Conservation (phyloP, 1,140 invertebrate species). For the Drosophila seguyi region DNA sequence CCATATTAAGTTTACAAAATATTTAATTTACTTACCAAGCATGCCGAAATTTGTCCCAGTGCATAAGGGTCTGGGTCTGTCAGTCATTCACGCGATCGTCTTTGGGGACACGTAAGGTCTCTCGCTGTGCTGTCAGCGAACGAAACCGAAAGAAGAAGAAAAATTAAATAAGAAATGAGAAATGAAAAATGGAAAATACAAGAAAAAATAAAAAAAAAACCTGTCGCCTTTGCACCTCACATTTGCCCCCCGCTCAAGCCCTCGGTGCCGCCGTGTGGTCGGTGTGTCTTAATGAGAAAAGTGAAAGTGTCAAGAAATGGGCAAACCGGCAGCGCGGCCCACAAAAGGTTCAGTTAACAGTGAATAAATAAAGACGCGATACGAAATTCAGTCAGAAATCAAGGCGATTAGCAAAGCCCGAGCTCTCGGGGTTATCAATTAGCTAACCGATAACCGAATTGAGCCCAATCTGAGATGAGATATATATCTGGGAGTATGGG, state of each 20-base stretch:
- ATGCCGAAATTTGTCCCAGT: not conserved
- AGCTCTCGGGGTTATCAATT: slow-evolving; percentile 33
- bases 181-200: slow-evolving; percentile 8
- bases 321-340: slow-evolving; percentile 34
- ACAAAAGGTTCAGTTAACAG: slow-evolving; percentile 54
- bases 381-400: slow-evolving; percentile 43
- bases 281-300: slow-evolving; percentile 77
- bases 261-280: slow-evolving; percentile 47
- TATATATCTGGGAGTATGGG: slow-evolving; percentile 2
- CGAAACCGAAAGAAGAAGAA: slow-evolving; percentile 17
- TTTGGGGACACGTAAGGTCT: slow-evolving; percentile 44
- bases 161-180: slow-evolving; percentile 15
- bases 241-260: slow-evolving; percentile 19
- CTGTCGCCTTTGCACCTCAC: slow-evolving; percentile 51
- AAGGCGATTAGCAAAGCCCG: slow-evolving; percentile 17
- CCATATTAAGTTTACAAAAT: too few relatives aligned
- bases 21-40: not conserved
- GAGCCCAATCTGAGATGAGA: slow-evolving; percentile 1
- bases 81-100: slow-evolving; percentile 31
- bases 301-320: slow-evolving; percentile 78
- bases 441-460: slow-evolving; percentile 37
- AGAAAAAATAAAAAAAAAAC: slow-evolving; percentile 35
- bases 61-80: slow-evolving; percentile 27
- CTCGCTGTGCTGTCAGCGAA: slow-evolving; percentile 32
- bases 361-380: slow-evolving; percentile 72